Conservation (phyloP, 30 jellyfish, hydroid and myxozoan species). For the Catostylus mosaicus region DNA sequence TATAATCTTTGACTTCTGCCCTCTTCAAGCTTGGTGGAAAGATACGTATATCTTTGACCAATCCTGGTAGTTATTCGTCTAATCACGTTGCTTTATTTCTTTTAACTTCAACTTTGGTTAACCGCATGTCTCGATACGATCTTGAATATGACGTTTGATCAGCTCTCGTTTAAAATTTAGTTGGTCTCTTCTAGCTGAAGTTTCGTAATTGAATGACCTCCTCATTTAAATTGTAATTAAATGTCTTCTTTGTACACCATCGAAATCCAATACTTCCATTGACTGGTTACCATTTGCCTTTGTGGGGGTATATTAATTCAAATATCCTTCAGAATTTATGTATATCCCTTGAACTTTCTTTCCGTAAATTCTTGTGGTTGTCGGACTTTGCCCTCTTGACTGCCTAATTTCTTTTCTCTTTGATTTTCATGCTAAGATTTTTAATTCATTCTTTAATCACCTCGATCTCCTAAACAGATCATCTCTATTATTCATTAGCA, state of each 20-base stretch:
- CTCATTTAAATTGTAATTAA: slow-evolving; percentile 1
- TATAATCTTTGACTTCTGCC: too few species aligned
- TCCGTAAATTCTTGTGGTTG: slow-evolving; percentile 9
- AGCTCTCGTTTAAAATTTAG: slow-evolving; percentile 15
- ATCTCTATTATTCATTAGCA: slow-evolving; percentile 39
- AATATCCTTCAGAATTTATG: slow-evolving; percentile 28
- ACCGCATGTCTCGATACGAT: slow-evolving; percentile 23
- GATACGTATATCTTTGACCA: too few species aligned
- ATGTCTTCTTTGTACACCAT: slow-evolving; percentile 6
- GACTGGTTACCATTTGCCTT: slow-evolving; percentile 38
- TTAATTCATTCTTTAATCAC: slow-evolving; percentile 46
- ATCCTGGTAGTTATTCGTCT: slow-evolving; percentile 19
- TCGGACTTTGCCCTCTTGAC: slow-evolving; percentile 15
- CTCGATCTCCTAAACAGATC: slow-evolving; percentile 58
- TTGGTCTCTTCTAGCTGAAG: slow-evolving; percentile 27
- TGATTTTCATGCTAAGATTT: slow-evolving; percentile 34
- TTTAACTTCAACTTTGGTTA: slow-evolving; percentile 23
- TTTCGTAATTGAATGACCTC: slow-evolving; percentile 6
- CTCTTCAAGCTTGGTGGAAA: too few species aligned
- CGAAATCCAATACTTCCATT: slow-evolving; percentile 30
- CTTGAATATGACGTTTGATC: slow-evolving; percentile 45
- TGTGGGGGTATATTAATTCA: slow-evolving; percentile 38
- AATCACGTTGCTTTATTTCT: slow-evolving; percentile 42
- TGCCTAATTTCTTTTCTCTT: slow-evolving; percentile 7
- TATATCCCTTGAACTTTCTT: slow-evolving; percentile 15